phyloP scores from a whole-genome alignment of 2,888 invertebrate genomes.

The Phragmatobia fuliginosa region DNA sequence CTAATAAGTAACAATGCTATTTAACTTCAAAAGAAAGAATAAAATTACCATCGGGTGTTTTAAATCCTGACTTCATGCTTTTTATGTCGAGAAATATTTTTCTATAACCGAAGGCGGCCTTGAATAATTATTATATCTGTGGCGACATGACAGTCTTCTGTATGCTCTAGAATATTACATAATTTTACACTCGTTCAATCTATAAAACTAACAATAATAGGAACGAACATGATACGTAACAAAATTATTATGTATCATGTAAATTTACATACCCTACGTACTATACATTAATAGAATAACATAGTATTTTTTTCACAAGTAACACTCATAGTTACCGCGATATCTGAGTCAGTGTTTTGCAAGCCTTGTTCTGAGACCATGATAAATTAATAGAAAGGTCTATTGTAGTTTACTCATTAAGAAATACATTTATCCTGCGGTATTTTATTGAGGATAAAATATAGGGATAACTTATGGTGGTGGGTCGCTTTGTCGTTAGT shows the following conservation, averaged over 20 bases:
- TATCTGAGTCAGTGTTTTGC: background rate
- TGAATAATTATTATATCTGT: slow-evolving; percentile 45
- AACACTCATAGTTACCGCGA: background rate
- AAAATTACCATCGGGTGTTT: background rate
- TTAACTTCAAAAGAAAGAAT: background rate
- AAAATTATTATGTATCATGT: no score
- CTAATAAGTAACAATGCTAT: background rate
- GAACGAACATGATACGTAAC: no score
- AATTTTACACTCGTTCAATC: background rate
- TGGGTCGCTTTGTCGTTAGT: no score
- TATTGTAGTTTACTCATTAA: no score
- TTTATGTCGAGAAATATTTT: slow-evolving; percentile 24
- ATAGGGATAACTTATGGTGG: no score
- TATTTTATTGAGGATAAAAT: no score
- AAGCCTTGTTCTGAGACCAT: background rate
- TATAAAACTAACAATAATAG: background rate
- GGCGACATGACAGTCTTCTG: slow-evolving; percentile 10
- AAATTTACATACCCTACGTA: no score
- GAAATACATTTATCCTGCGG: no score
- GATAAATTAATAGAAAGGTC: no score
- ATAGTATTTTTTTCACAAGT: background rate
- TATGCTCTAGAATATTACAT: background rate
- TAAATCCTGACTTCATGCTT: background rate
- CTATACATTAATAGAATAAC: background rate
- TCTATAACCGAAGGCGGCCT: slow-evolving; percentile 49